phyloP scores from a whole-genome alignment of 2,888 invertebrate genomes.

The Macrophya annulata region DNA sequence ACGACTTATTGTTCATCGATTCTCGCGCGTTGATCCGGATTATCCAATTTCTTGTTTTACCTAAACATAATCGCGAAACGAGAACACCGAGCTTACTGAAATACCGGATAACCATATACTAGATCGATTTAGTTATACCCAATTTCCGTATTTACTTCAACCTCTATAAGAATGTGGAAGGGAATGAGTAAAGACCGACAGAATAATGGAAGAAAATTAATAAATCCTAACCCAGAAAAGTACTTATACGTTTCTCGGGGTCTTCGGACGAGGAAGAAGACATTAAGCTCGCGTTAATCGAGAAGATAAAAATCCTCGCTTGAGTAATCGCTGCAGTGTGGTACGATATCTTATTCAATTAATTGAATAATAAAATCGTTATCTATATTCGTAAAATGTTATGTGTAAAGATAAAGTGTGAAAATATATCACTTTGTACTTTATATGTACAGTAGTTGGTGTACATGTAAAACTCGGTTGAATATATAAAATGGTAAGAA shows the following conservation, averaged over 20 bases:
- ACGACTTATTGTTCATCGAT: background rate
- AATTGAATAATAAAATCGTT: conserved; percentile 42
- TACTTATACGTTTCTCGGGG: background rate
- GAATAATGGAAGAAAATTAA: conserved; percentile 12
- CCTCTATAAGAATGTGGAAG: background rate
- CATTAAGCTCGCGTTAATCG: conserved; percentile 29
- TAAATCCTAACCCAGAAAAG: background rate
- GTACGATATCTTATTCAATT: conserved; percentile 46
- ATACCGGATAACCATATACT: background rate
- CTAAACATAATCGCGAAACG: background rate
- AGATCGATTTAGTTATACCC: background rate
- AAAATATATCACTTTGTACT: conserved; percentile 29
- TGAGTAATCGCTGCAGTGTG: background rate
- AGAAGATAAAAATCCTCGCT: conserved; percentile 12
- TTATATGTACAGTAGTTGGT: background rate
- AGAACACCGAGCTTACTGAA: background rate
- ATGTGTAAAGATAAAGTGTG: background rate
- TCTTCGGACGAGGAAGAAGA: background rate
- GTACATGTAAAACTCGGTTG: background rate
- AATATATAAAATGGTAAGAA: background rate
- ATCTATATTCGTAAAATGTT: conserved; percentile 46
- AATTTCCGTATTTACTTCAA: background rate
- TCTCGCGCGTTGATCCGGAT: background rate
- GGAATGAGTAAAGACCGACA: background rate
- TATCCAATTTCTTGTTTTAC: background rate